Base-by-base conservation (phyloP, 2,797 vertebrate genomes). In the Geotrypetes seraphini region DNA sequence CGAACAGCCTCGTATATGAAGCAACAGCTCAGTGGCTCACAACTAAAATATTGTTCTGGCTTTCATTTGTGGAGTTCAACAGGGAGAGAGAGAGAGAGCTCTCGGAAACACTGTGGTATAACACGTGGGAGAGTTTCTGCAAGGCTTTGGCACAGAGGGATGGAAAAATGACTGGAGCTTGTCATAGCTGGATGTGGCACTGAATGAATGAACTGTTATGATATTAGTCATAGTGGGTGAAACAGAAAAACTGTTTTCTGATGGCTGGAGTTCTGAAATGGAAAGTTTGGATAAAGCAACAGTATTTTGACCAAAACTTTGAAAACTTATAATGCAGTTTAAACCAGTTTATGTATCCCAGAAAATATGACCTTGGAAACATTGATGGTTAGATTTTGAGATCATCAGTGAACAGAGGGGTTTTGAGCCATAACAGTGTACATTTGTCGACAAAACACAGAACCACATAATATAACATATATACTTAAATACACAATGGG, bases 141-240 rank as follows among this genome's bases (percentile, higher is more conserved):
- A 11, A 40, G 35, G 53, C 40, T 43, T 67, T 84, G 82, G 85
- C 73, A 19, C 19, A 32, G 8, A 11, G 28, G 33, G 15, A 24
- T 71, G 81, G 86, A 89, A 84, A 79, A 62, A 72, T 68, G 70
- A 59, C 51, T 25, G 16, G 20, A 39, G 16, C n/a, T 57, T 43
- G 40, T 68, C 67, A 27, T 50, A 48, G 34, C 33, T 60, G 54
- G 63, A 40, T 39, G 54, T 41, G 74, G 72, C 73, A 63, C 50
- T 50, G 52, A 86, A 82, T 86, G 81, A 87, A 80, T 56, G 70
- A 60, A 68, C 75, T 72, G 78, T 73, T 84, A 81, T 78, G 60
- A 39, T 32, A 12, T 72, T 68, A 69, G 70, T 78, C 67, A 73
- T 50, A 7, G 16, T 25, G 19, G 21, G 2, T 4, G 7, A 5